Evolutionary conservation across 2,888 invertebrate species (phyloP), one percentile per base, ranked within the genome.

Genomic region (Epicampocera succincta): DNA sequence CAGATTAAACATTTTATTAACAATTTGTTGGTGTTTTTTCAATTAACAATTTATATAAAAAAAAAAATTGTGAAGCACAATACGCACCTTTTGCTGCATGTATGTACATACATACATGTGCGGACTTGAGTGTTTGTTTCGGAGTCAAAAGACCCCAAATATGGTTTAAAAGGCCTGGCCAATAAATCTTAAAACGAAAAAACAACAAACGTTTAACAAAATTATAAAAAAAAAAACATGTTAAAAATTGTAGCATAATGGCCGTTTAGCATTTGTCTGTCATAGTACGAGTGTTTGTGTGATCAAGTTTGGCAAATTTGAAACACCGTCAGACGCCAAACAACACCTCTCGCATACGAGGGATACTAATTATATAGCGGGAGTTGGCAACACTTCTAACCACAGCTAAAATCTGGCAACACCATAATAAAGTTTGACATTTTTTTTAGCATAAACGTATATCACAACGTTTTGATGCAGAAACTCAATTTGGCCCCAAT

Each of bases 51-150:
- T 46, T 48, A 50, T 50, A 33, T 25, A 11, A 46, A 60, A 58
- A 48, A 11, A 33, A 33, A 33, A 33, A 33, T 56, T 48, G 69
- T 12, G 21, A 2, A 29, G 9, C 48, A 56, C 19, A 44, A 46
- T 75, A 80, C 80, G 80, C 80, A 80, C 80, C 75, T 75, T 63
- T 54, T 46, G 25, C 15, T 46, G n/a, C 40, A n/a, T 52, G 6
- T 46, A 44, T 19, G 11, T 17, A 29, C 6, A 40, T 75, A 80
- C 80, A 75, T 75, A 80, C 80, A 71, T 75, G 52, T 54, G 38
- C n/a, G 5, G 44, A 33, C 40, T 11, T 52, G 11, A 48, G 29
- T 15, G 15, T 17, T 33, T 33, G 29, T 17, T 6, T 54, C 8
- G 40, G 54, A 33, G 8, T 54, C 9, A 25, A 72, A 52, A 40